These are phyloP conservation scores for Lagopus muta DNA, from an alignment of 2,113 vertebrate species.

Conservation along the genomic window DNA sequence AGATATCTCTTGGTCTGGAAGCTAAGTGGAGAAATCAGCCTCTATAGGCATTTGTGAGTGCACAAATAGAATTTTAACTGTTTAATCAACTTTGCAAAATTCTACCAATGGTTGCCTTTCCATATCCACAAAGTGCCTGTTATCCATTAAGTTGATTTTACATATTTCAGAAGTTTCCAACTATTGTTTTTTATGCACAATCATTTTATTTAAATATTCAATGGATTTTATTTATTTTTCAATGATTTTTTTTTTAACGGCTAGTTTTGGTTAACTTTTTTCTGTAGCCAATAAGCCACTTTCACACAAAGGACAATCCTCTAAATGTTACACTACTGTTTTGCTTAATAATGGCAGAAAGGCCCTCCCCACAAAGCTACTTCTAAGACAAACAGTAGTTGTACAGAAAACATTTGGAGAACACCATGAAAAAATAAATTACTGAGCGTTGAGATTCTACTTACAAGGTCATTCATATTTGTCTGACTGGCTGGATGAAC, in stretches of 20 bases:
- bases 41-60: neutral
- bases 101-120: neutral
- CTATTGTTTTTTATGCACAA: neutral
- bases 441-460: slow-evolving; percentile 11
- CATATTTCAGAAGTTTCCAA: neutral
- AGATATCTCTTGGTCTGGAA: neutral
- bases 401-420: neutral
- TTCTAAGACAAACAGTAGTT: neutral
- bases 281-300: neutral
- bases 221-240: neutral
- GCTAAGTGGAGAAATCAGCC: neutral
- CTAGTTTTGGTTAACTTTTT: neutral
- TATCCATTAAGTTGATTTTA: neutral
- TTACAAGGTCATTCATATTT: slow-evolving; percentile 96
- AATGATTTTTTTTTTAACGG: neutral
- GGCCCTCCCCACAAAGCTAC: neutral
- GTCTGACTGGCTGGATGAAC: slow-evolving; percentile 94
- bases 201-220: neutral
- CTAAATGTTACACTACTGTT: neutral
- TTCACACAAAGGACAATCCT: neutral
- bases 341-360: neutral
- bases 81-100: neutral
- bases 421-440: neutral
- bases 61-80: neutral
- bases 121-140: neutral